Evolutionary conservation across 2,888 invertebrate genomes (phyloP), one percentile per base, ranked within the genome.

Genomic region (Protophormia terraenovae): DNA sequence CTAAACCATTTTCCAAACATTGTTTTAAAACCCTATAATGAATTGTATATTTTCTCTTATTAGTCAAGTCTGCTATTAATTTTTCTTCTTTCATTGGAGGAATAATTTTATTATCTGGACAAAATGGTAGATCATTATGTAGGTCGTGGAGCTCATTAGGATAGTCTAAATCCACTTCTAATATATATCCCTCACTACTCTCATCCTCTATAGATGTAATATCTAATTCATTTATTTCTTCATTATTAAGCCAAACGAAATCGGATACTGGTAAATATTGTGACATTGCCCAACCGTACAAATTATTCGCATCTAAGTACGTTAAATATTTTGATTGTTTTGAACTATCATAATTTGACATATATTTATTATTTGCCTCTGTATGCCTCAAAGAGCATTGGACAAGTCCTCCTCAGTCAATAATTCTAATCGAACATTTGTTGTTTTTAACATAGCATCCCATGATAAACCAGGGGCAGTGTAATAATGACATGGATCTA

Each of bases 271-370:
- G 41, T 41, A 62, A n/a, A 62, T 14, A 38, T 41, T 62, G 14
- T 7, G 38, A 62, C 62, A 62, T 62, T 19, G 62, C 41, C 62
- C 62, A 62, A 6, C 62, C 24, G 14, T 41, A 62, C 7, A 62
- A n/a, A 24, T 62, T 62, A 62, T 62, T 62, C 35, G 60, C 60
- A 35, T 60, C 60, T 10, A 60, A 24, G 12, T 60, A 60, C 32
- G 35, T 35, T 19, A 60, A 19, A n/a, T 32, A 58, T 32, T 58
- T n/a, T 6, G 58, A 58, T 14, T 3, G 29, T 3, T 7, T 8
- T 8, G 5, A 16, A 1, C 1, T 4, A 16, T 58, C 22, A 22
- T 16, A 29, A n/a, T 58, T 29, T 1, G n/a, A 4, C 32, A 62
- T 22, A 22, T 62, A 62, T 38, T 22, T 62, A 12, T 62, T 62